Evolutionary conservation across 2,113 vertebrate genomes (phyloP), one percentile per base, ranked within the genome.

Genomic region (Rhabdornis inornatus): DNA sequence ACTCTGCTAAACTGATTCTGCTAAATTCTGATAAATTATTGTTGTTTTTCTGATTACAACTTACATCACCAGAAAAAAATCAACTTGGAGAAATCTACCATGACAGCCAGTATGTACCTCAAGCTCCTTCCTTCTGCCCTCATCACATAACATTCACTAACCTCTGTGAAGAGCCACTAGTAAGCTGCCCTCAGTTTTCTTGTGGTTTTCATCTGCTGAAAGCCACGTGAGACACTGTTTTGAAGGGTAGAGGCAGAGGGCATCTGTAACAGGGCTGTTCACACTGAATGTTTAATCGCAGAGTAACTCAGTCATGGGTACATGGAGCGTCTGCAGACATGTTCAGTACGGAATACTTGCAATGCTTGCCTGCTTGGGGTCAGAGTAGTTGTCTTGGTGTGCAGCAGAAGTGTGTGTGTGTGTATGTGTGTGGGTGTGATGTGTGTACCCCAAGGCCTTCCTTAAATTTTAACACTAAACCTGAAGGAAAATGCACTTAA

Each of bases 391-490:
- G 37, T 35, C 50, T 7, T 15, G 19, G 25, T 18, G 66, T 3
- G 10, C 25, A 84, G 55, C 17, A 61, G 30, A 53, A 65, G 35
- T 20, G 47, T 11, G 4, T 16, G 5, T n/a, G 45, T 9, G 3
- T 0, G 4, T 3, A 1, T 3, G 2, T 8, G 7, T 2, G 3
- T 12, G 6, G 45, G 3, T 11, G 17, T 22, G 10, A 6, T 35
- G 17, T 30, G 44, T n/a, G 20, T 16, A 52, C 6, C 27, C 22
- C 39, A 75, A 50, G 23, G 44, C 20, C 35, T 66, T 22, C 42
- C 56, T 85, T 35, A n/a, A 61, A 75, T 2, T 52, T 21, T 25
- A 66, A 78, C 17, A 78, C n/a, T 10, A 42, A 89, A 10, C 4
- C 25, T 44, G 47, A 88, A 64, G 31, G n/a, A 88, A 90, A 69